phyloP scores from a whole-genome alignment of 2,888 invertebrate species.

The Watsonalla binaria region DNA sequence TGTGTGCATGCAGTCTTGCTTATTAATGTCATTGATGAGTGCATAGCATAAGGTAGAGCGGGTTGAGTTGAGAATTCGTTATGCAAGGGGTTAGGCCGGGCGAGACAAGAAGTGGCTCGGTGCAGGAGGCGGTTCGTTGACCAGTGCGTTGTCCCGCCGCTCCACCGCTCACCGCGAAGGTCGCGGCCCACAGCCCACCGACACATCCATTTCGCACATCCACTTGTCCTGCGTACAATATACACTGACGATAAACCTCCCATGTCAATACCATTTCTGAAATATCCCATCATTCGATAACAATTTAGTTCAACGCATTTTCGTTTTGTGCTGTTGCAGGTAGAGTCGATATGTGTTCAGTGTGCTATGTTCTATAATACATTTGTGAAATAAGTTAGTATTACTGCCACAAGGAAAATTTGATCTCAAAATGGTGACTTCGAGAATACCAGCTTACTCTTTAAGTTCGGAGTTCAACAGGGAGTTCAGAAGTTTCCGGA shows the following conservation, averaged over 20 bases:
- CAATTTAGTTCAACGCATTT: conserved; percentile 47
- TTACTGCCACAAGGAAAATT: conserved; percentile 61
- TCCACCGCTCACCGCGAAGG: conserved; percentile 72
- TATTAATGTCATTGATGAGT: conserved; percentile 37
- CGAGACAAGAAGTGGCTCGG: conserved; percentile 27
- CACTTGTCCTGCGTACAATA: conserved; percentile 16
- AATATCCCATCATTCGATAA: conserved; percentile 1
- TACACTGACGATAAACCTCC: conserved; percentile 14
- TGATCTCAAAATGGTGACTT: conserved; percentile 81
- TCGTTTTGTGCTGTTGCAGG: conserved; percentile 42
- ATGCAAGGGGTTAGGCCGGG: conserved; percentile 60
- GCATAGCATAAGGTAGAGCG: conserved; percentile 53
- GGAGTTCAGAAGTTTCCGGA: conserved; percentile 79
- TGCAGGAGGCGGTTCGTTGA: conserved; percentile 73
- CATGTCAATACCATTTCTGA: conserved; percentile 7
- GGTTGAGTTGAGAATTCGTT: conserved; percentile 50
- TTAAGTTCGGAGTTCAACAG: conserved; percentile 81
- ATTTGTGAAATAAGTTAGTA: conserved; percentile 53
- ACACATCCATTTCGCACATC: conserved; percentile 40
- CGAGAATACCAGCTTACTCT: conserved; percentile 81
- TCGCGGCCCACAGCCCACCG: conserved; percentile 59
- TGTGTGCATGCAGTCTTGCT: conserved; percentile 25
- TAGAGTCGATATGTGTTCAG: conserved; percentile 75
- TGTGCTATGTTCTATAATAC: conserved; percentile 65
- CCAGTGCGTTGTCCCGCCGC: conserved; percentile 73